Conservation (phyloP, 2,797 vertebrate species). For the Scarus forsteni region DNA sequence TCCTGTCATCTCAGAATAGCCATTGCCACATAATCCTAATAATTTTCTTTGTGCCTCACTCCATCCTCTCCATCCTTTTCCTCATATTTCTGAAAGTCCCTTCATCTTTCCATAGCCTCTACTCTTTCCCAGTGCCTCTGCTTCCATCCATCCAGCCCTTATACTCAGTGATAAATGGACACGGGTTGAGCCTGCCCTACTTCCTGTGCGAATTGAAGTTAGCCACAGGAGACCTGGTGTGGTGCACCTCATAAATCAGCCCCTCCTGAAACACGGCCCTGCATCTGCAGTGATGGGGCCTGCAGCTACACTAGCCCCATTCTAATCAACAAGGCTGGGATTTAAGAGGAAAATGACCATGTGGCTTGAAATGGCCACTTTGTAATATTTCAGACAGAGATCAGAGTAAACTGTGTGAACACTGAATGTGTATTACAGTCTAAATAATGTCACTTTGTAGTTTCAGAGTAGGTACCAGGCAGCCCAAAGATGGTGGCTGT, state of each 20-base stretch:
- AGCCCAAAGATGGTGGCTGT: too few species aligned
- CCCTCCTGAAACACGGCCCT: conserved; percentile 61
- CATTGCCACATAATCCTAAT: conserved; percentile 1
- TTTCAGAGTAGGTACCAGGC: neutral
- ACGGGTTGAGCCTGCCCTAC: conserved; percentile 65
- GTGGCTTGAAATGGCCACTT: conserved; percentile 22
- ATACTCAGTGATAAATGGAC: conserved; percentile 68
- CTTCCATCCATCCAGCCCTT: conserved; percentile 47
- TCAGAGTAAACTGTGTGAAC: conserved; percentile 26
- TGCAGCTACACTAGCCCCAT: conserved; percentile 60
- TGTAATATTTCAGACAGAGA: conserved; percentile 39
- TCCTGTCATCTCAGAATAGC: conserved; percentile 2
- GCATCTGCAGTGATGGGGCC: conserved; percentile 71
- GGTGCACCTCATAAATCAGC: conserved; percentile 81
- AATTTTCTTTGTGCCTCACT: conserved; percentile 1
- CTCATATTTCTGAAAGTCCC: conserved; percentile 18
- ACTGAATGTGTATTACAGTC: too few species aligned
- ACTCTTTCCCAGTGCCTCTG: conserved; percentile 16
- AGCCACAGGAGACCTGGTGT: conserved; percentile 69
- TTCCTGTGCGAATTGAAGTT: conserved; percentile 74
- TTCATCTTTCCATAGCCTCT: conserved; percentile 15
- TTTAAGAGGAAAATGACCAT: conserved; percentile 17
- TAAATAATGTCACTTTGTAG: neutral
- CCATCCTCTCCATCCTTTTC: conserved; percentile 3
- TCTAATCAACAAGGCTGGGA: conserved; percentile 56